Evolutionary conservation across 1,140 invertebrate species (phyloP).

Genomic region (Conus betulinus): DNA sequence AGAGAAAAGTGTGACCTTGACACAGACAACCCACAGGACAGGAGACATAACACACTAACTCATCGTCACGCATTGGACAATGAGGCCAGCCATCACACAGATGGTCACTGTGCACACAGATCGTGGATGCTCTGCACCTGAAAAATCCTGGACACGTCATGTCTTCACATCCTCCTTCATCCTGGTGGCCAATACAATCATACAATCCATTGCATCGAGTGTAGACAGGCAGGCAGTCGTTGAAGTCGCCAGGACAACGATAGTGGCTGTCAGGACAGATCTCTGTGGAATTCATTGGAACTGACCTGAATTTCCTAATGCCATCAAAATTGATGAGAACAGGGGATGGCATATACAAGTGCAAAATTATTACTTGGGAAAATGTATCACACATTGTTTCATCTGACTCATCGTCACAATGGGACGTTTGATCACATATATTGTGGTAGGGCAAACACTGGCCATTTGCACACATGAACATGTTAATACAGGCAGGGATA

Average conservation of each 20-base stretch:
- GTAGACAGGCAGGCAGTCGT: slow-evolving; percentile 5
- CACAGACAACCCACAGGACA: slow-evolving; percentile 49
- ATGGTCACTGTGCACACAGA: slow-evolving; percentile 29
- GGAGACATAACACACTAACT: slow-evolving; percentile 27
- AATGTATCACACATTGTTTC: neutral
- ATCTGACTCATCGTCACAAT: slow-evolving; percentile 17
- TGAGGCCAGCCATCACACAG: slow-evolving; percentile 30
- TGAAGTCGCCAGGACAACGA: neutral
- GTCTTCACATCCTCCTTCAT: slow-evolving; percentile 13
- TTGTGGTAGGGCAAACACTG: neutral
- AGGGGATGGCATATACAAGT: neutral
- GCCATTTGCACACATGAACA: slow-evolving; percentile 2
- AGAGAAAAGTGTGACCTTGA: slow-evolving; percentile 12
- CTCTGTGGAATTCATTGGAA: neutral
- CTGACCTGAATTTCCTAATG: neutral
- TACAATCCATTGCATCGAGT: slow-evolving; percentile 28
- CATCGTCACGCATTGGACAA: slow-evolving; percentile 40
- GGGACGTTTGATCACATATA: neutral
- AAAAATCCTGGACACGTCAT: slow-evolving; percentile 38
- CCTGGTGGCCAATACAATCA: slow-evolving; percentile 12
- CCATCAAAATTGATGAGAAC: slow-evolving; percentile 9
- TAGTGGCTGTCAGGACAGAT: slow-evolving; percentile 18
- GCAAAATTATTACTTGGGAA: too few species aligned
- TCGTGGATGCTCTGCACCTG: slow-evolving; percentile 12
- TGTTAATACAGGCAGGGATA: neutral